Evolutionary conservation across 2,113 vertebrate genomes (phyloP), one percentile per base, ranked within the genome.

Genomic region (Colossoma macropomum): DNA sequence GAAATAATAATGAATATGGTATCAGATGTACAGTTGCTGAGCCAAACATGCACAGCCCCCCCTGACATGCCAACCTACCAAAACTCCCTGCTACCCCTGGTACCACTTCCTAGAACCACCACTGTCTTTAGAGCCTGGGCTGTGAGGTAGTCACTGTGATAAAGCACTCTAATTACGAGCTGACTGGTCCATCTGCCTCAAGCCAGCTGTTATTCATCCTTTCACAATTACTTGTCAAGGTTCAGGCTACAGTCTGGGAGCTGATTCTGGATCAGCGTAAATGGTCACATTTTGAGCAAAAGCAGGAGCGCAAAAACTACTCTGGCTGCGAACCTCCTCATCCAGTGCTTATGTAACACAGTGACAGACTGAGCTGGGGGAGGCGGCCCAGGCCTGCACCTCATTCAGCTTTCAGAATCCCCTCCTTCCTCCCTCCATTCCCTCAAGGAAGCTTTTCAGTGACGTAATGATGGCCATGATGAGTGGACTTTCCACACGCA

Each of bases 121-220:
- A 1, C 50, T 52, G 50, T 4, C 21, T 56, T 54, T 3, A 23
- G 21, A 84, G 48, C n/a, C 30, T 19, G 5, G 30, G 90, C 85
- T 90, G 89, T 87, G 85, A 82, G 73, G 76, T 79, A 89, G 89
- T 91, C 63, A 84, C 87, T 85, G 75, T 41, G 88, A 91, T 89
- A 90, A 90, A 87, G 89, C 79, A 81, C n/a, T n/a, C n/a, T 56
- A 56, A 23, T 21, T 2, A 52, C 4, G 50, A 52, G 11, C 56
- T 59, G 56, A n/a, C 10, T n/a, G 9, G 4, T 59, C 23, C 56
- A 59, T 59, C 21, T 59, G 9, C 15, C 3, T 75, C 27, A 1
- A 34, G 23, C 27, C 1, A 16, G 0, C 52, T 75, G 72, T 50
- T 34, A 56, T 56, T 75, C 28, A 8, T 62, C 59, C n/a, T 41